Evolutionary conservation across 2,888 invertebrate species (phyloP), one percentile per base, ranked within the genome.

Genomic region (Rhagonycha fulva): DNA sequence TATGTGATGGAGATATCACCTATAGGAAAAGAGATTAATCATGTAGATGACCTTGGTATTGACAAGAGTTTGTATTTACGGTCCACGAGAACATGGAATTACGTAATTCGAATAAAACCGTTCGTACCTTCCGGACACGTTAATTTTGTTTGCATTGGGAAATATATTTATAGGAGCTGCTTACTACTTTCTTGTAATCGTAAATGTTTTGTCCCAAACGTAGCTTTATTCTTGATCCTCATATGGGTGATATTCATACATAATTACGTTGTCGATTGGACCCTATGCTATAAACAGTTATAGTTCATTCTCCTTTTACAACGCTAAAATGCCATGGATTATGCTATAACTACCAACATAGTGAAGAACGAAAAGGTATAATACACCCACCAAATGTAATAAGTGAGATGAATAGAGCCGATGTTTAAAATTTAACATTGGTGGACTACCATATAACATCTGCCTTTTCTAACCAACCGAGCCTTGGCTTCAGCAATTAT

Each of bases 381-480:
- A 73, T 70, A 71, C 61, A 72, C 76, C 70, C 60, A 73, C 67
- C 70, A 68, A 68, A 74, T 67, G 74, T 74, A 70, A 72, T 77
- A 78, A 77, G 61, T 71, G 79, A 79, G 78, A 78, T 72, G 76
- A 76, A 77, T 74, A 24, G 68, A 75, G 76, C 69, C 66, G 24
- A 61, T 71, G 73, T 76, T 66, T 70, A 62, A 14, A 47, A 32
- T 75, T 76, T 70, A 70, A 74, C 71, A 30, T 24, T 68, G 72
- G 19, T 72, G 76, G 71, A 75, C 70, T 78, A 78, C 78, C 80
- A 82, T 81, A 83, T 84, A 87, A 87, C 87, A 87, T 86, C 87
- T 87, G 87, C 86, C 86, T 85, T 85, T 84, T 85, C 85, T 86
- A 86, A 85, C 87, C 87, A 87, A 87, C 86, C 86, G 84, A 83